A percentile compares a stretch with the other conserved stretches of the same genome.
Evolutionary conservation across 2,797 vertebrate species (phyloP).

Genomic region (Amblyopsis hoosieri): DNA sequence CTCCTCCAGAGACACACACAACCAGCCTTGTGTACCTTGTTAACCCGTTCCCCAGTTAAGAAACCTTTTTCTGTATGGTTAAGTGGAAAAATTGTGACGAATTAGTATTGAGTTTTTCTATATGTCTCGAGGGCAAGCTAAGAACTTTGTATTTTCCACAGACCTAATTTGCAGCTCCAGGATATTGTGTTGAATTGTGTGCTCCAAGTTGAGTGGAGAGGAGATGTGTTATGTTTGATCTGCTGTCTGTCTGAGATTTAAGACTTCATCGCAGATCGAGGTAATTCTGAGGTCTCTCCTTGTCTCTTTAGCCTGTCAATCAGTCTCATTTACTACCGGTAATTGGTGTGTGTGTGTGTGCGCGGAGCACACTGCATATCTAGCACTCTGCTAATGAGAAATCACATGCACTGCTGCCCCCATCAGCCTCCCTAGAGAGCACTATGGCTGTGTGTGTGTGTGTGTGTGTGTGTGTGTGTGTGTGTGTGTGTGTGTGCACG

Average conservation of each 20-base stretch:
- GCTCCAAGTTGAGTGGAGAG: too few relatives aligned
- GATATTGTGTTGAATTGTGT: neutral
- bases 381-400: constrained; percentile 27
- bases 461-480: too few relatives aligned
- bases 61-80: too few relatives aligned
- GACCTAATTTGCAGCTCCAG: neutral
- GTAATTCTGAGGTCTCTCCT: constrained; percentile 15
- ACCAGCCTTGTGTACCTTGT: too few relatives aligned
- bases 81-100: too few relatives aligned
- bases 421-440: constrained; percentile 6
- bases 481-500: neutral
- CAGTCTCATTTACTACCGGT: constrained; percentile 31
- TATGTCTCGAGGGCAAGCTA: too few relatives aligned
- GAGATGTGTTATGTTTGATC: neutral
- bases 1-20: too few relatives aligned
- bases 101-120: too few relatives aligned
- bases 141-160: neutral
- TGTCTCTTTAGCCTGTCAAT: constrained; percentile 12
- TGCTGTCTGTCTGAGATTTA: neutral
- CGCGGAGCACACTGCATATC: constrained; percentile 22
- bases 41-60: too few relatives aligned
- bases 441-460: neutral
- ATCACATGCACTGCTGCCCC: constrained; percentile 29
- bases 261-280: constrained; percentile 3
- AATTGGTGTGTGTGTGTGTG: constrained; percentile 18